These are phyloP conservation scores for Caenorhabditis inopinata DNA, from an alignment of 1,140 invertebrate genomes.

Conservation along the genomic window DNA sequence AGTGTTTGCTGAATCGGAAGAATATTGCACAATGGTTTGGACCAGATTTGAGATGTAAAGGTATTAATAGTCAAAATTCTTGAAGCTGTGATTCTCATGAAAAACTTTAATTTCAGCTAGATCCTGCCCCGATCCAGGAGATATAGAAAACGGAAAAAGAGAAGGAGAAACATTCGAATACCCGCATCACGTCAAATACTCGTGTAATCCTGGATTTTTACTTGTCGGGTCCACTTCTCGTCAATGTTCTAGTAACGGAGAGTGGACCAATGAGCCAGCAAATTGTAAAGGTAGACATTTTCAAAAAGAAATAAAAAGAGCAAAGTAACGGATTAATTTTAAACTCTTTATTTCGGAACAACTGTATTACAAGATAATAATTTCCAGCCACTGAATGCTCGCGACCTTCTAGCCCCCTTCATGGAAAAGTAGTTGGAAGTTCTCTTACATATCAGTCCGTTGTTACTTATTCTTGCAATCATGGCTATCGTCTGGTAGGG, in stretches of 20 bases:
- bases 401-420: constrained; percentile 60
- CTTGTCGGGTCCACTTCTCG: constrained; percentile 66
- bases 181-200: constrained; percentile 74
- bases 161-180: constrained; percentile 86
- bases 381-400: constrained; percentile 62
- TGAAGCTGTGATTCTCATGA: not conserved
- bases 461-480: constrained; percentile 86
- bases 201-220: constrained; percentile 67
- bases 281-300: constrained; percentile 65
- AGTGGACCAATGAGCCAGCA: constrained; percentile 67
- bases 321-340: too few species aligned
- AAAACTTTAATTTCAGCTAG: constrained; percentile 71
- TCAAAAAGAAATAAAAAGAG: too few species aligned
- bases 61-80: constrained; percentile 69
- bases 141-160: constrained; percentile 85
- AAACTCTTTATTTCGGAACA: too few species aligned
- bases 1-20: constrained; percentile 82
- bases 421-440: constrained; percentile 80
- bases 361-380: too few species aligned
- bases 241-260: constrained; percentile 66
- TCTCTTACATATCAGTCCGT: constrained; percentile 78
- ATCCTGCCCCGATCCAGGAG: constrained; percentile 81
- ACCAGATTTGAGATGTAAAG: constrained; percentile 88
- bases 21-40: constrained; percentile 84
- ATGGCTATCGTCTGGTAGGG: constrained; percentile 87